These are phyloP conservation scores for Sus cebifrons DNA, from an alignment of 2,797 vertebrate species.

Conservation along the genomic window DNA sequence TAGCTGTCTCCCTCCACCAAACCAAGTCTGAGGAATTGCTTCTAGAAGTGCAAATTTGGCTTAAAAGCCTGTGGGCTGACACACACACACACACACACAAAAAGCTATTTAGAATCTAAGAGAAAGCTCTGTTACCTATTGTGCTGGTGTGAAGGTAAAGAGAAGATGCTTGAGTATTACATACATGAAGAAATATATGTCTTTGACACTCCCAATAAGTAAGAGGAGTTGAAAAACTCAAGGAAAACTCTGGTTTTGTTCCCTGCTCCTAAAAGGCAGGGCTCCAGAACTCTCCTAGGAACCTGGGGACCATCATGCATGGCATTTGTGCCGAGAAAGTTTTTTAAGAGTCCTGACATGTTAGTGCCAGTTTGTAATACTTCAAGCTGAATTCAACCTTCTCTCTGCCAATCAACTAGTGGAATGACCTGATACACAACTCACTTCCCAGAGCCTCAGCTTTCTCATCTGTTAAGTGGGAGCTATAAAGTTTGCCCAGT, in stretches of 20 bases:
- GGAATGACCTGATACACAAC: neutral
- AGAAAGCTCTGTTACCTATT: slow-evolving; percentile 78
- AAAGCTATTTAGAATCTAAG: slow-evolving; percentile 79
- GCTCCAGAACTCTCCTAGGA: no score
- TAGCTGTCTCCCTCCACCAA: slow-evolving; percentile 82
- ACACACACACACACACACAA: slow-evolving; percentile 72
- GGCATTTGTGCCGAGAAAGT: neutral
- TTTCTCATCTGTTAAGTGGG: neutral
- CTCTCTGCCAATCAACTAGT: neutral
- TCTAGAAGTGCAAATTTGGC: slow-evolving; percentile 77
- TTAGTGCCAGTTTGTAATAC: rapidly evolving
- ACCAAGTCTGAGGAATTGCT: slow-evolving; percentile 82
- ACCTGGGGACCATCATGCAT: no score
- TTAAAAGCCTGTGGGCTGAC: slow-evolving; percentile 81
- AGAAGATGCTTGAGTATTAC: slow-evolving; percentile 60
- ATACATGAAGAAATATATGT: neutral
- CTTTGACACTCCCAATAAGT: slow-evolving; percentile 23
- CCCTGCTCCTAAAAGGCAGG: neutral
- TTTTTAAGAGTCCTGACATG: rapidly evolving
- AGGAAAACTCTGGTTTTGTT: neutral
- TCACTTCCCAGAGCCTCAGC: neutral
- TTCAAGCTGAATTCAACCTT: neutral
- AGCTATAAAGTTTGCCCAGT: rapidly evolving
- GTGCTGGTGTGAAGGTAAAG: slow-evolving; percentile 83
- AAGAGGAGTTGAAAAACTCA: neutral